phyloP scores from a whole-genome alignment of 1,140 invertebrate genomes.

The Anastrepha obliqua region DNA sequence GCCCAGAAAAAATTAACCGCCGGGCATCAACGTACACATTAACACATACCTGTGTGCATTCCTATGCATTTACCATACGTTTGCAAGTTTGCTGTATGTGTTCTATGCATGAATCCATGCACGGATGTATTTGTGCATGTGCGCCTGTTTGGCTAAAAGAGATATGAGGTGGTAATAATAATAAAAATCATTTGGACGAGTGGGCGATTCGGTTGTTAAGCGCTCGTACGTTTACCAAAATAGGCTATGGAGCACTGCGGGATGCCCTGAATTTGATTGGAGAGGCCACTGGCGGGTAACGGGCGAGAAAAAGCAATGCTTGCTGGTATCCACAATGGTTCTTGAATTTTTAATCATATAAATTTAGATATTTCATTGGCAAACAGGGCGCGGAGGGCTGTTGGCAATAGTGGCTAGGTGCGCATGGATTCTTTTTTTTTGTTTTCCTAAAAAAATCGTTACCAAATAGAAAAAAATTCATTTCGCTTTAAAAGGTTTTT shows the following conservation, averaged over 20 bases:
- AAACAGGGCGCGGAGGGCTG: too few species aligned
- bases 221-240: background rate
- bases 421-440: too few species aligned
- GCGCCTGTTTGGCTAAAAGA: background rate
- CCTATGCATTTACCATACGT: too few species aligned
- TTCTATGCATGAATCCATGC: background rate
- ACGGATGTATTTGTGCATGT: background rate
- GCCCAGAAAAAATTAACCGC: constrained; percentile 39
- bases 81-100: too few species aligned
- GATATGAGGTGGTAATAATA: constrained; percentile 42
- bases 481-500: too few species aligned
- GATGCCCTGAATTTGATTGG: background rate
- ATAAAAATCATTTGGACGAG: constrained; percentile 45
- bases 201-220: constrained; percentile 25
- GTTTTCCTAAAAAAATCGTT: too few species aligned
- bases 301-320: background rate
- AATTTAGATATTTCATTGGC: background rate
- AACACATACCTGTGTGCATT: background rate
- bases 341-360: background rate
- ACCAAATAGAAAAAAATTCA: too few species aligned
- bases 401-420: too few species aligned
- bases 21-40: background rate
- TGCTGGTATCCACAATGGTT: background rate
- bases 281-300: background rate
- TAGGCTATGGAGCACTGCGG: constrained; percentile 16